Evolutionary conservation across 2,113 vertebrate genomes (phyloP).

Genomic region (Grammomys surdaster): DNA sequence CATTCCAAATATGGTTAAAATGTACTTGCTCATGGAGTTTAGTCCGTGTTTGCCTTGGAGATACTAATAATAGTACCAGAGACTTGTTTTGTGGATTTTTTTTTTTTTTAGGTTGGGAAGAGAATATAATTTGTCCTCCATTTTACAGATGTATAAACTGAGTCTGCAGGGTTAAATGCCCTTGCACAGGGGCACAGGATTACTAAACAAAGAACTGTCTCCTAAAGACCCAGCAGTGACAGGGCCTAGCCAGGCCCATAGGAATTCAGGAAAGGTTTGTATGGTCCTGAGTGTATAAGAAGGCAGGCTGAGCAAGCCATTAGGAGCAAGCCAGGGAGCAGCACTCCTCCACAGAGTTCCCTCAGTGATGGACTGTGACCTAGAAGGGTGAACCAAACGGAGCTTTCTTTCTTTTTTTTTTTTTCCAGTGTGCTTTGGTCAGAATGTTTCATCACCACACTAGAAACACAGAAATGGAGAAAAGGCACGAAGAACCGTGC

Average conservation of each 20-base stretch:
- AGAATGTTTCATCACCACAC: neutral
- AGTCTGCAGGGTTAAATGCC: neutral
- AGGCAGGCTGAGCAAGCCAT: neutral
- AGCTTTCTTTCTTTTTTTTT: neutral
- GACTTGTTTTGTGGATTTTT: constrained; percentile 33
- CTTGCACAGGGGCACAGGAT: neutral
- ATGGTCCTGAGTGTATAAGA: neutral
- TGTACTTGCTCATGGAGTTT: constrained; percentile 1
- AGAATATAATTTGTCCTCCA: constrained; percentile 18
- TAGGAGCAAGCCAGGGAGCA: neutral
- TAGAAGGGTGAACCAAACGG: neutral
- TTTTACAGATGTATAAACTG: neutral
- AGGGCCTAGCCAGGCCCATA: neutral
- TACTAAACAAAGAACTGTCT: neutral
- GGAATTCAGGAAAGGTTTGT: neutral
- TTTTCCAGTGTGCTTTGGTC: neutral
- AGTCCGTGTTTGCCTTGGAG: constrained; percentile 35
- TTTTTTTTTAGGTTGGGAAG: constrained; percentile 19
- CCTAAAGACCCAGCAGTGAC: neutral
- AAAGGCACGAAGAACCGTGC: neutral
- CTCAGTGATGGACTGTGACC: neutral
- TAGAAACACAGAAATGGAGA: neutral
- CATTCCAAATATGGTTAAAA: constrained; percentile 18
- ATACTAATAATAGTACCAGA: neutral
- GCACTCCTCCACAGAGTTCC: neutral